Conservation (phyloP, 2,113 vertebrate species). For the Podarcis raffonei region DNA sequence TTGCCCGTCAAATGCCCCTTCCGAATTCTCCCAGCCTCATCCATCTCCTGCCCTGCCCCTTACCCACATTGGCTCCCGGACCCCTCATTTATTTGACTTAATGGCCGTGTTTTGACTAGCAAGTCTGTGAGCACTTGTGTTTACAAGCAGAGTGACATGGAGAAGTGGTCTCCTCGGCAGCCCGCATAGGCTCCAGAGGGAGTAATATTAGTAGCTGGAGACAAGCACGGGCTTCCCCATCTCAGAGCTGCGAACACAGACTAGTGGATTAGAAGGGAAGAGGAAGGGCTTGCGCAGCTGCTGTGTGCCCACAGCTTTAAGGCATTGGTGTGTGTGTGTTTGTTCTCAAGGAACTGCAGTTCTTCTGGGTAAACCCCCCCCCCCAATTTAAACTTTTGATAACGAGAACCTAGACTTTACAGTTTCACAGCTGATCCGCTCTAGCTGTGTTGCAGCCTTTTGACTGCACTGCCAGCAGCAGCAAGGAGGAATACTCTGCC, state of each 20-base stretch:
- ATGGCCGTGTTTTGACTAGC: neutral
- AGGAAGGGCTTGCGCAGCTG: too few species aligned
- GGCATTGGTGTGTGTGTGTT: neutral
- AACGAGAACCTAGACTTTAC: neutral
- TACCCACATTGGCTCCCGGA: neutral
- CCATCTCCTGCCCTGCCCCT: neutral
- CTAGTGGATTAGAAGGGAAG: neutral
- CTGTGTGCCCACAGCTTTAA: neutral
- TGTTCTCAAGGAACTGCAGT: neutral
- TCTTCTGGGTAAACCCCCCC: neutral
- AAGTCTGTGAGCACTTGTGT: neutral
- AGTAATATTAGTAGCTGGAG: neutral
- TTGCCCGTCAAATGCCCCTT: neutral
- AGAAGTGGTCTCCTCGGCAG: neutral
- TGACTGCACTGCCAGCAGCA: too few species aligned
- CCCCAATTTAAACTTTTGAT: neutral
- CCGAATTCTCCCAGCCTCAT: neutral
- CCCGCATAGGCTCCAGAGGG: neutral
- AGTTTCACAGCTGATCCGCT: too few species aligned
- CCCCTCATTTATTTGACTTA: constrained; percentile 4
- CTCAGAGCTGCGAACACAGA: too few species aligned
- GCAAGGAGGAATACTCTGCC: too few species aligned
- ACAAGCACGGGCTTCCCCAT: neutral
- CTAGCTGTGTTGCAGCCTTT: too few species aligned
- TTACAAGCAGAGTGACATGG: neutral